A percentile compares a stretch with the other conserved stretches of the same genome.
phyloP scores from a whole-genome alignment of 1,140 invertebrate species.

The Scaptomyza pallida region DNA sequence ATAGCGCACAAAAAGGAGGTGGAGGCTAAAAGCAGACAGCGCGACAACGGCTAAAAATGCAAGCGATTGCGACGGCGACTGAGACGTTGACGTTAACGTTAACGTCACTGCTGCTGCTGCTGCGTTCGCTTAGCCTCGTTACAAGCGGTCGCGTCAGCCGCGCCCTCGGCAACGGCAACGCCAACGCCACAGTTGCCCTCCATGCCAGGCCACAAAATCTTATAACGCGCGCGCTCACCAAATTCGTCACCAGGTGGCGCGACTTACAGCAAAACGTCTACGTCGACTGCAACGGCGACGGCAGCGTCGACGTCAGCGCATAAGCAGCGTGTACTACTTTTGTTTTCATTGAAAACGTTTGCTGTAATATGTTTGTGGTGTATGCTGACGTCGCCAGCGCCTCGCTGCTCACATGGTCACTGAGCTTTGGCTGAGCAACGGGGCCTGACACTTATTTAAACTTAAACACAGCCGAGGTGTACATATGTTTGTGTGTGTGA shows the following conservation, averaged over 20 bases:
- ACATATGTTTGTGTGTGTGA: neutral
- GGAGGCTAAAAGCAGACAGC: conserved; percentile 77
- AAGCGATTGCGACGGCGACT: conserved; percentile 45
- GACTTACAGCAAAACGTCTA: conserved; percentile 58
- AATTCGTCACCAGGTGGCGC: conserved; percentile 75
- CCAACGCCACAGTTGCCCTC: conserved; percentile 69
- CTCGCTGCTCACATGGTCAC: conserved; percentile 72
- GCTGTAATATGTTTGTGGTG: conserved; percentile 79
- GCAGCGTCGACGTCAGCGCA: conserved; percentile 27
- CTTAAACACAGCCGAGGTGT: conserved; percentile 32
- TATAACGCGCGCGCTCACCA: conserved; percentile 42
- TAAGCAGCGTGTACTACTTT: conserved; percentile 75
- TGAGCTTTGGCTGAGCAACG: conserved; percentile 68
- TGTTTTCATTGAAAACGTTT: conserved; percentile 82
- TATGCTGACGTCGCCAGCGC: conserved; percentile 51
- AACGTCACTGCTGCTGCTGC: conserved; percentile 42
- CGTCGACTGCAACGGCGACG: conserved; percentile 32
- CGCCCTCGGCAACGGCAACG: conserved; percentile 68
- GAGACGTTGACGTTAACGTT: conserved; percentile 30
- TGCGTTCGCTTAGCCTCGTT: conserved; percentile 74
- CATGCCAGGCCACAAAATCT: conserved; percentile 62
- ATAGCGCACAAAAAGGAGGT: conserved; percentile 71
- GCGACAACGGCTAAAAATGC: conserved; percentile 67
- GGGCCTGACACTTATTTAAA: conserved; percentile 46
- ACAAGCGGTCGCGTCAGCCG: conserved; percentile 60